A percentile compares a stretch with the other conserved stretches of the same genome.
Evolutionary conservation across 64 coral and sea anemone genomes (phyloP).

Genomic region (Trachythela sp.): DNA sequence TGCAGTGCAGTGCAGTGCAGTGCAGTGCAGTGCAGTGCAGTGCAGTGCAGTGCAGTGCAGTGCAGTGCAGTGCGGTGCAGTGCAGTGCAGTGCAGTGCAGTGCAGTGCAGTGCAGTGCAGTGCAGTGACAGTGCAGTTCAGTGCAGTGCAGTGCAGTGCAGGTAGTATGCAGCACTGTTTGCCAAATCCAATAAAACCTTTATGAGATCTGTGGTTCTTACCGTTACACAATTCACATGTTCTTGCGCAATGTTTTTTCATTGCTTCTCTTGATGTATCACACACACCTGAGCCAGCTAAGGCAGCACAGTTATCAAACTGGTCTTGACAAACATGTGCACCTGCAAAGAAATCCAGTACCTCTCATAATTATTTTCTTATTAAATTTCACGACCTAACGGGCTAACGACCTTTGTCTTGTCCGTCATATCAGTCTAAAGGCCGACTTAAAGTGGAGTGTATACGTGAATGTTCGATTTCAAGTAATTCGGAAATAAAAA

Average conservation of each 20-base stretch:
- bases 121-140: too few species aligned
- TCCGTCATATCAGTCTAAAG: too few species aligned
- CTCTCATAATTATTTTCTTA: too few species aligned
- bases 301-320: not conserved
- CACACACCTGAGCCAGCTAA: not conserved
- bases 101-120: not conserved
- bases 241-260: slow-evolving; percentile 1
- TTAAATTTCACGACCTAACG: too few species aligned
- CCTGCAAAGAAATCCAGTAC: not conserved
- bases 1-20: not conserved
- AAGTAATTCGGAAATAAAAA: too few species aligned
- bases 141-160: too few species aligned
- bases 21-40: not conserved
- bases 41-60: not conserved
- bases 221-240: slow-evolving; percentile 19
- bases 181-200: not conserved
- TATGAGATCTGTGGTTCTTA: not conserved
- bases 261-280: not conserved
- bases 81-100: not conserved
- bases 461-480: too few species aligned
- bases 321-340: not conserved
- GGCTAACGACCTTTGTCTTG: too few species aligned
- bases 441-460: too few species aligned
- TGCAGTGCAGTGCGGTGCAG: not conserved
- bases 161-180: too few species aligned